Evolutionary conservation across 1,140 invertebrate species (phyloP).

Genomic region (Choristoneura fumiferana): DNA sequence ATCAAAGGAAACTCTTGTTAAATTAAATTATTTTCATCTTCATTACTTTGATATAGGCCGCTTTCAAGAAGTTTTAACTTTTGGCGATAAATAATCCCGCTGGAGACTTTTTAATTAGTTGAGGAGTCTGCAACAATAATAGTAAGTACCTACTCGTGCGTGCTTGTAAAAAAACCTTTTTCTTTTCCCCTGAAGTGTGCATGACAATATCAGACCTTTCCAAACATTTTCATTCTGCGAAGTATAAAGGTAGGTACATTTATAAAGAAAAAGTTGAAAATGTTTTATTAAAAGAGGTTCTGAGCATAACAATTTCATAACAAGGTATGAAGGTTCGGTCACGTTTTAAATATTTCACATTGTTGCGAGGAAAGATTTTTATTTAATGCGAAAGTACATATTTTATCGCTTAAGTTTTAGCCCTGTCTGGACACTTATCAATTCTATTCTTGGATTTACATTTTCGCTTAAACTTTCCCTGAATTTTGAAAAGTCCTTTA

Average conservation of each 20-base stretch:
- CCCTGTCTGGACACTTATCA: no score
- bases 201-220: not conserved
- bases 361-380: not conserved
- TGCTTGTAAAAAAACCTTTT: conserved; percentile 6
- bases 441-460: not conserved
- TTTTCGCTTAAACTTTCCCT: no score
- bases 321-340: not conserved
- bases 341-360: not conserved
- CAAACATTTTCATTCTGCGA: not conserved
- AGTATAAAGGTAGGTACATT: no score
- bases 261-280: not conserved
- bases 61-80: not conserved
- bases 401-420: no score
- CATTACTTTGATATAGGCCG: conserved; percentile 5
- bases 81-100: not conserved
- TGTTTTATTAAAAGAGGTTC: conserved; percentile 2
- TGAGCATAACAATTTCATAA: not conserved
- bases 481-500: no score
- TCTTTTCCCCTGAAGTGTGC: no score
- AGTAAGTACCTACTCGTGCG: not conserved
- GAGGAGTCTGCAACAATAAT: conserved; percentile 6
- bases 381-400: not conserved
- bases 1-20: not conserved
- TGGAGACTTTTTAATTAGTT: not conserved
- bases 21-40: conserved; percentile 8